These are phyloP conservation scores for Chymomyza procnemis DNA, from an alignment of 2,888 invertebrate species.

Conservation along the genomic window DNA sequence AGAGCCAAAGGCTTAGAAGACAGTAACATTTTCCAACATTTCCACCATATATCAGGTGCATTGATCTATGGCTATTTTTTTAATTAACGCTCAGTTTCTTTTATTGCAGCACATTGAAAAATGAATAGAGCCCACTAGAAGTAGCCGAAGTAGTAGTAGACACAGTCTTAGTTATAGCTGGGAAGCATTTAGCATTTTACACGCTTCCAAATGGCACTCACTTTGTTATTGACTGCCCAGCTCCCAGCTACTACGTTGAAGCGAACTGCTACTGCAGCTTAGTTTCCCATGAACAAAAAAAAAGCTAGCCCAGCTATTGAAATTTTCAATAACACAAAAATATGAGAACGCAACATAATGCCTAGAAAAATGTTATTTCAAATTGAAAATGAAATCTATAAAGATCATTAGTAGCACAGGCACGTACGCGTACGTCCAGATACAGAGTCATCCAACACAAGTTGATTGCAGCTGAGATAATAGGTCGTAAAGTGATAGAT, in stretches of 20 bases:
- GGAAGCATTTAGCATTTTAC: slow-evolving; percentile 5
- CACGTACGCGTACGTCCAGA: slow-evolving; percentile 19
- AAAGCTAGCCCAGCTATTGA: slow-evolving; percentile 7
- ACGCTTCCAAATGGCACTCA: background rate
- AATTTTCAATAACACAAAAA: slow-evolving; percentile 31
- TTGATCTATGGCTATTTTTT: slow-evolving; percentile 72
- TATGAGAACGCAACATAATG: background rate
- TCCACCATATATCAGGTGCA: slow-evolving; percentile 68
- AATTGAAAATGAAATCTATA: slow-evolving; percentile 50
- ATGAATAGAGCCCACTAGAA: slow-evolving; percentile 20
- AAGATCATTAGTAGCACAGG: slow-evolving; percentile 41
- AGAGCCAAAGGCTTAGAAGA: background rate
- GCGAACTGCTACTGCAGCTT: background rate
- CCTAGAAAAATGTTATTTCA: slow-evolving; percentile 1
- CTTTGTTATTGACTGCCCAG: slow-evolving; percentile 33
- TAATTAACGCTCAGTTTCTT: slow-evolving; percentile 72
- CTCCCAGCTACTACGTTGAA: no score
- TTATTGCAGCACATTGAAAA: slow-evolving; percentile 57
- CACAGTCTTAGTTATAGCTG: background rate
- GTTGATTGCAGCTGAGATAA: slow-evolving; percentile 29
- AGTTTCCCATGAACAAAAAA: slow-evolving; percentile 34
- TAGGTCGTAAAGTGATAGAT: background rate
- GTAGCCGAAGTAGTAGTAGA: background rate
- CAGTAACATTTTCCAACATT: slow-evolving; percentile 37
- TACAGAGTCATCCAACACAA: background rate